phyloP scores from a whole-genome alignment of 2,888 invertebrate genomes.

The Rhamphomyia laevipes region DNA sequence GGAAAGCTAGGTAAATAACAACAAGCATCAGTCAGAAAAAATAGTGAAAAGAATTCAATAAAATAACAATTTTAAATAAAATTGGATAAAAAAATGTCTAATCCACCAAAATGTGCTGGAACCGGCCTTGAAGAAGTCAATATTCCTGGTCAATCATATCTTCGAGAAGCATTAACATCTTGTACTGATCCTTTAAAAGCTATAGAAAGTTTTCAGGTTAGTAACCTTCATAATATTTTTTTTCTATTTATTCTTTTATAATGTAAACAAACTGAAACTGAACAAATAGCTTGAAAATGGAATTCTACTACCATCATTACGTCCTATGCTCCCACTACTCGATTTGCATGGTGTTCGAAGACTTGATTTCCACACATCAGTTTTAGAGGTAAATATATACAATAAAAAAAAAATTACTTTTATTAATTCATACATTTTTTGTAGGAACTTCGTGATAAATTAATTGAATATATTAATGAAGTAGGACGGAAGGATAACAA shows the following conservation, averaged over 20 bases:
- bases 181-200: conserved; percentile 94
- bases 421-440: conserved; percentile 12
- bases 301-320: conserved; percentile 77
- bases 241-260: no score
- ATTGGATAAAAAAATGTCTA: conserved; percentile 23
- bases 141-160: conserved; percentile 73
- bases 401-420: background rate
- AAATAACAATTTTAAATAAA: no score
- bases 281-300: conserved; percentile 69
- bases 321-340: conserved; percentile 88
- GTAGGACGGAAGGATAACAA: conserved; percentile 45
- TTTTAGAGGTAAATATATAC: conserved; percentile 48
- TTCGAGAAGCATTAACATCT: conserved; percentile 85
- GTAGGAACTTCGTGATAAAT: conserved; percentile 53
- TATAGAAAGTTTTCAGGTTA: conserved; percentile 93
- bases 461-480: conserved; percentile 73
- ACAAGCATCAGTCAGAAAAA: no score
- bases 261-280: background rate
- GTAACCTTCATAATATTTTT: conserved; percentile 4
- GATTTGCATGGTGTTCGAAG: conserved; percentile 89
- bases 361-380: conserved; percentile 88
- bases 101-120: conserved; percentile 36
- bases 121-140: conserved; percentile 73
- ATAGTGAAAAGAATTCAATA: no score
- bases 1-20: no score